Evolutionary conservation across 2,797 vertebrate species (phyloP), one percentile per base, ranked within the genome.

Genomic region (Taeniopygia guttata): DNA sequence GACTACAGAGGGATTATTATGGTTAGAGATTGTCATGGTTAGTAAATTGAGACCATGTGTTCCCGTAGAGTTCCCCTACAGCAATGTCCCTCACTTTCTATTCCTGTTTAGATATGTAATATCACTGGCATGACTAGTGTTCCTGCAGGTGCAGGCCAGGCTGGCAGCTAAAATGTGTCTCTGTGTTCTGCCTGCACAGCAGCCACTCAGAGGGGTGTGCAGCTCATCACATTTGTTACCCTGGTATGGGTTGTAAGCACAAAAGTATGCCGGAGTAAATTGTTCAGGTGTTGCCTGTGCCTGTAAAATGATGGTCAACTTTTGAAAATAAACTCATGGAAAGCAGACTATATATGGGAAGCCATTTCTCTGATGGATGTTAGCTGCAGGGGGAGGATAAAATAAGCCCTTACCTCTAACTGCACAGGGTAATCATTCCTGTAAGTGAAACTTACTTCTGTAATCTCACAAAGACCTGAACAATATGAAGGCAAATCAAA

Each of bases 401-500:
- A 94, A 94, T 52, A 84, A 67, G 30, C 22, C 76, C 63, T 94
- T 93, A 73, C 94, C 70, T 94, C 16, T 76, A 84, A 81, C 66
- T 63, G 62, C 0, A 1, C 81, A 88, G 54, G 54, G 64, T 81
- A 93, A 88, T 94, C 48, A 87, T 76, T 88, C 27, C 67, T 85
- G 19, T 62, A 91, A 96, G 68, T 78, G 87, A 84, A 89, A 42
- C 72, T 78, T 92, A 78, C 55, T 81, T 46, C 84, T 80, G 48
- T 94, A 85, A 88, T 89, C 21, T 7, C 85, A 87, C 72, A 78
- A 58, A 75, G 72, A n/a, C 45, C 58, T 68, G 76, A 92, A 60
- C n/a, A 26, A 77, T 58, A 84, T 26, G 88, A 92, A 94, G 72
- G 77, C 23, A 92, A 96, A 90, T 95, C 52, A 95, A 83, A 95